phyloP scores from a whole-genome alignment of 2,113 vertebrate species.

The Sturnus vulgaris region DNA sequence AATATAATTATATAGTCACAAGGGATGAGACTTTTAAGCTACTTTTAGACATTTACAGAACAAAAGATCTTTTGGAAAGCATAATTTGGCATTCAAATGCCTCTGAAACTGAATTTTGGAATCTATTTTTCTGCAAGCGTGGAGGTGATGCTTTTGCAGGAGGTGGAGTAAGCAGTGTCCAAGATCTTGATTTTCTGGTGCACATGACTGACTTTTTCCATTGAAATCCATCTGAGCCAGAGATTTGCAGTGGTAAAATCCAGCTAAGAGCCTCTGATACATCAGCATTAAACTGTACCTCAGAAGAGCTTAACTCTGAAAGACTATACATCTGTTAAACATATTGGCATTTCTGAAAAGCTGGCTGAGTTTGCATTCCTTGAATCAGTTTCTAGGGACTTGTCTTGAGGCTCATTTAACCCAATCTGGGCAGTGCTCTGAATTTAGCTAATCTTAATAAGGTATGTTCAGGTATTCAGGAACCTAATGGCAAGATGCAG shows the following conservation, averaged over 20 bases:
- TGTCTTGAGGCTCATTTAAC: background rate
- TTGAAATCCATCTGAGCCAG: background rate
- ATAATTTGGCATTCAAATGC: background rate
- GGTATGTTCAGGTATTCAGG: background rate
- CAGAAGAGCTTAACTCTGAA: constrained; percentile 12
- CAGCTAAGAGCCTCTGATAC: background rate
- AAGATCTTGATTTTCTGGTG: background rate
- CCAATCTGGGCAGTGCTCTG: background rate
- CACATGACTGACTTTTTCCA: background rate
- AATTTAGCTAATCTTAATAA: background rate
- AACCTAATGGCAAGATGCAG: background rate
- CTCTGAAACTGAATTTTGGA: background rate
- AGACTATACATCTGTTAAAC: constrained; percentile 5
- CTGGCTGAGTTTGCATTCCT: background rate
- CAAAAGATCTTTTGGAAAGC: background rate
- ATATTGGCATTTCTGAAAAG: constrained; percentile 1
- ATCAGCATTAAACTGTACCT: background rate
- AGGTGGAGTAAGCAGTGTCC: background rate
- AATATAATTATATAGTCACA: background rate
- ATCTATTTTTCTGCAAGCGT: background rate
- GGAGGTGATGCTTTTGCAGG: background rate
- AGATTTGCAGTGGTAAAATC: background rate
- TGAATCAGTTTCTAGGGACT: background rate
- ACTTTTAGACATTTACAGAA: background rate
- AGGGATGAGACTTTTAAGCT: background rate